phyloP scores from a whole-genome alignment of 2,888 invertebrate species.

The Iselma pallidipennis region DNA sequence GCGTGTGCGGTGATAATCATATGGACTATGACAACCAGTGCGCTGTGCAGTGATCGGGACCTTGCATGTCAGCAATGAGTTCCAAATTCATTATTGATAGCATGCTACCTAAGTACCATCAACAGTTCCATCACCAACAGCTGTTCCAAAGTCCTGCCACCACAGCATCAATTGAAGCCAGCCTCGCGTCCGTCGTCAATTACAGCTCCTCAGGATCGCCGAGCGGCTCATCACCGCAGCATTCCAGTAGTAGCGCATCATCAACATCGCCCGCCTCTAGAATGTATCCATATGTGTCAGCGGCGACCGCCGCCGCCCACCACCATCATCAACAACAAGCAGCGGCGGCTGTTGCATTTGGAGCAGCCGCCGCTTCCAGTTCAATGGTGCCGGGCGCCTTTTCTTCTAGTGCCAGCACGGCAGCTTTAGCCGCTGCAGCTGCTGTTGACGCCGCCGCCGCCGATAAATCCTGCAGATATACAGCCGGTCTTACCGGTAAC shows the following conservation, averaged over 20 bases:
- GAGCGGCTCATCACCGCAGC: conserved; percentile 72
- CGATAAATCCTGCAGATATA: conserved; percentile 83
- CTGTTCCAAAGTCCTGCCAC: conserved; percentile 57
- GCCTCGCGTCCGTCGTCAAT: conserved; percentile 69
- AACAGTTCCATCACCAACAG: conserved; percentile 74
- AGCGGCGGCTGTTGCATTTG: conserved; percentile 63
- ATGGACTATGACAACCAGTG: conserved; percentile 52
- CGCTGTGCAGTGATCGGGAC: conserved; percentile 50
- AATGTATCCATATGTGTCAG: conserved; percentile 93
- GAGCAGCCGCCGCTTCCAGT: conserved; percentile 70
- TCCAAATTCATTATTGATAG: conserved; percentile 98
- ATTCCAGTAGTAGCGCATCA: conserved; percentile 61
- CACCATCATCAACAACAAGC: conserved; percentile 76
- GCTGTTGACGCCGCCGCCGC: conserved; percentile 69
- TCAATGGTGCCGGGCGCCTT: conserved; percentile 67
- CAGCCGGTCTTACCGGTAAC: conserved; percentile 64
- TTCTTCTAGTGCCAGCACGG: conserved; percentile 59
- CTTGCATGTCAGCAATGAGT: conserved; percentile 74
- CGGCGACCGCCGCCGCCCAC: conserved; percentile 63
- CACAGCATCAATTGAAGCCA: conserved; percentile 65
- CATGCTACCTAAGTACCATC: conserved; percentile 95
- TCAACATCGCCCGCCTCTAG: conserved; percentile 69
- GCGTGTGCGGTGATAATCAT: conserved; percentile 42
- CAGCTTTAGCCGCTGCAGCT: conserved; percentile 66
- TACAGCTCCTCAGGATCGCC: conserved; percentile 64